Evolutionary conservation across 2,113 vertebrate genomes (phyloP).

Genomic region (Callocephalon fimbriatum): DNA sequence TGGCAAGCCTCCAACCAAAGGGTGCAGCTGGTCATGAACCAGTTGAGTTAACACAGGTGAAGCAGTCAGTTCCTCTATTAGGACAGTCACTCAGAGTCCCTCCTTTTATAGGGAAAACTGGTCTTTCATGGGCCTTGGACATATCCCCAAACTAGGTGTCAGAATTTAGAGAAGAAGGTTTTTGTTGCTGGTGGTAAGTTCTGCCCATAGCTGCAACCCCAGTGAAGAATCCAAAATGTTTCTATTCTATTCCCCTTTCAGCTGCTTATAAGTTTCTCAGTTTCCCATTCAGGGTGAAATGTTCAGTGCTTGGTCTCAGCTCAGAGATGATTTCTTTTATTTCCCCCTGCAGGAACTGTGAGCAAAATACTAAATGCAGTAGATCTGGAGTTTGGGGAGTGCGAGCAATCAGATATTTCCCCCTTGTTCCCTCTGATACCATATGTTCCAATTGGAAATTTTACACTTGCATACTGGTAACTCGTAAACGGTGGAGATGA

Average conservation of each 20-base stretch:
- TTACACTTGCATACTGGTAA: slow-evolving; percentile 67
- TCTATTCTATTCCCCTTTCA: slow-evolving; percentile 36
- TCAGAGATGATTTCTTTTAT: slow-evolving; percentile 74
- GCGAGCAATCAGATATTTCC: slow-evolving; percentile 57
- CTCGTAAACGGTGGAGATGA: slow-evolving; percentile 47
- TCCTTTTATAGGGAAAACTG: background rate
- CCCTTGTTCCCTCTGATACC: slow-evolving; percentile 62
- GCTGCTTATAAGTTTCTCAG: slow-evolving; percentile 23
- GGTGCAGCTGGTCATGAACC: background rate
- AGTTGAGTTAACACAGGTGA: background rate
- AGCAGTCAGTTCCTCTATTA: background rate
- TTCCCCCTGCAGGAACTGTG: slow-evolving; percentile 60
- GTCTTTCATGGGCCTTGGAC: background rate
- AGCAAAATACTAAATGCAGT: slow-evolving; percentile 60
- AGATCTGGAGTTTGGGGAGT: slow-evolving; percentile 58
- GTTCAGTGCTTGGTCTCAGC: slow-evolving; percentile 63
- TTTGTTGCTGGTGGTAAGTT: background rate
- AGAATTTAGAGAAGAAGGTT: background rate
- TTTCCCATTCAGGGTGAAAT: slow-evolving; percentile 61
- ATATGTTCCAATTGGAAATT: slow-evolving; percentile 67
- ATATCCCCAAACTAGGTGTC: background rate
- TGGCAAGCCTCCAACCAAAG: background rate
- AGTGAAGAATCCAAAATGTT: slow-evolving; percentile 8
- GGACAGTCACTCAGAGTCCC: background rate
- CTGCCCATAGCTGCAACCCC: background rate